These are phyloP conservation scores for Arenaria interpres DNA, from an alignment of 2,113 vertebrate species.

Conservation along the genomic window DNA sequence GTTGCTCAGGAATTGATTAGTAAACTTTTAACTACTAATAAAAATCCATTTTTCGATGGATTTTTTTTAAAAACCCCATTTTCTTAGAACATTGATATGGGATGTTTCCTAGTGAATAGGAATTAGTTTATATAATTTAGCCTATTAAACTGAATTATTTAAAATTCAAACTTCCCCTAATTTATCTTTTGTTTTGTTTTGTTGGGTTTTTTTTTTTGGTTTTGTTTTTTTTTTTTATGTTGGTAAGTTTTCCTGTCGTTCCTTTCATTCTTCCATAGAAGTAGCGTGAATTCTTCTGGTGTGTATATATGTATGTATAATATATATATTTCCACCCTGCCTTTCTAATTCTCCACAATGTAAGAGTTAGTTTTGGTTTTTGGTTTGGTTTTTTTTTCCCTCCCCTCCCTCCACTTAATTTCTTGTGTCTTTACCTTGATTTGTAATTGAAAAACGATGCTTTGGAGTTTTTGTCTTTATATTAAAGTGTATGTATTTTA, in stretches of 20 bases:
- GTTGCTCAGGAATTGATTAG: conserved; percentile 73
- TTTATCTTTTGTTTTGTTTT: conserved; percentile 11
- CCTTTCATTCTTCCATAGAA: conserved; percentile 27
- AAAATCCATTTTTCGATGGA: conserved; percentile 62
- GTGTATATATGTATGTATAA: conserved; percentile 72
- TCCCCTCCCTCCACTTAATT: conserved; percentile 32
- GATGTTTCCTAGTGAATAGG: conserved; percentile 66
- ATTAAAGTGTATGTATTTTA: conserved; percentile 70
- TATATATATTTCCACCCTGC: conserved; percentile 68
- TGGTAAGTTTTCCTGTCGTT: conserved; percentile 24
- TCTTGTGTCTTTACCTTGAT: conserved; percentile 34
- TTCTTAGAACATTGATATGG: conserved; percentile 64
- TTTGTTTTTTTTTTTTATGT: neutral
- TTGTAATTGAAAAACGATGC: conserved; percentile 64
- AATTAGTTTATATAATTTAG: conserved; percentile 63
- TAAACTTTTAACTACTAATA: conserved; percentile 69
- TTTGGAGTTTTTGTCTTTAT: conserved; percentile 68
- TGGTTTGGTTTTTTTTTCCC: neutral
- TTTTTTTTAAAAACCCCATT: conserved; percentile 29
- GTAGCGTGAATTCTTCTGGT: conserved; percentile 43
- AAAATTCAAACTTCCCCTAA: conserved; percentile 57
- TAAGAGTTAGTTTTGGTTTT: conserved; percentile 14
- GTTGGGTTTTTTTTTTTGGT: neutral
- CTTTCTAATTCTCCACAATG: conserved; percentile 58
- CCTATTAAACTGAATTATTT: conserved; percentile 65